Base-by-base conservation (phyloP, 2,888 invertebrate species). In the Cephus rjabovi region DNA sequence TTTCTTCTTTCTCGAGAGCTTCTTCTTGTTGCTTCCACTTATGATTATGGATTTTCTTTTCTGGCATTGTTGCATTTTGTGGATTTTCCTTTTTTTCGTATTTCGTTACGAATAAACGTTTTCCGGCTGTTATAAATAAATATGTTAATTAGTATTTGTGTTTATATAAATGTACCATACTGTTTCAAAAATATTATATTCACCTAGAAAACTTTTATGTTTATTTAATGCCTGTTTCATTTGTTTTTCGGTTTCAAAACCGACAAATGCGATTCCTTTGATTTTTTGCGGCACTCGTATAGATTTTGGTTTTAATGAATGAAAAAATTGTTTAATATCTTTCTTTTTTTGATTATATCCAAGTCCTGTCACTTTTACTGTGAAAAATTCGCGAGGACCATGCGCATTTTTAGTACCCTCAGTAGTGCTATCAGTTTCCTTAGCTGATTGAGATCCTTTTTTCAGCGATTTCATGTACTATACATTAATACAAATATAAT, bases 201-300 rank as follows among this genome's bases (percentile, higher is more conserved):
- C 93, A 96, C 96, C 95, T 87, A 98, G 93, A 90, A 98, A 97
- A 88, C 97, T 96, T 92, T 96, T 97, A 89, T 98, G 95, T 91
- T 97, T 98, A 75, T 93, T 92, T 84, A 98, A 92, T 2, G 97
- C 98, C 87, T 96, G 95, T 40, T 95, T 95, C 87, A 96, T 93
- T 82, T 96, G 96, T 81, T 94, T 95, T 87, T 98, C 96, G 4
- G 95, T 95, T 90, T 95, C 95, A 87, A 98, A 98, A 3, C 97
- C 97, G n/a, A 97, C 96, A 92, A 96, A 98, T 70, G 97, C 98
- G 86, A 98, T 96, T 11, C 98, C 97, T 88, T 95, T 95, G 2
- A 96, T 93, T 84, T 95, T 94, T 79, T 92, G 94, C 0, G 98
- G 97, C 73, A 98, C 92, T 81, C 97, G 93, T 78, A 98, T 95